Evolutionary conservation across 2,888 invertebrate genomes (phyloP), one percentile per base, ranked within the genome.

Genomic region (Mesorhabditis belari): DNA sequence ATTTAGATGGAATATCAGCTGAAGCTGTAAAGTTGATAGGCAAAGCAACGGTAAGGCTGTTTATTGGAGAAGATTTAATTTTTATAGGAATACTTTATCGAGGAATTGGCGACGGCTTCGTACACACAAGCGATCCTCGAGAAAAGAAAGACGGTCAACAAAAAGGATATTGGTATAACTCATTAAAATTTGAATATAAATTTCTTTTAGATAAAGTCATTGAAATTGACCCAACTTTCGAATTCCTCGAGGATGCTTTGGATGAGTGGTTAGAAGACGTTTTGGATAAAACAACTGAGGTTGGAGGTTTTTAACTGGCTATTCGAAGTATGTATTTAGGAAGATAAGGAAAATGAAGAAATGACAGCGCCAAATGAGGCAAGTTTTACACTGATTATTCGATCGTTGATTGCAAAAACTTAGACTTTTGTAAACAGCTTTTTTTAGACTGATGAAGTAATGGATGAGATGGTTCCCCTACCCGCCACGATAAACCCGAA

Each of bases 161-260:
- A 63, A 5, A 72, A 70, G 55, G 76, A 77, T 63, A 66, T 76
- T 58, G 71, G 75, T 76, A 9, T 53, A 55, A 27, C 50, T 49
- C 44, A 17, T 23, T 29, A 28, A 23, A 17, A 24, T 28, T 24
- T n/a, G 19, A 21, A 26, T n/a, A 5, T 12, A 24, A 23, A 24
- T 50, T 29, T 24, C 52, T 63, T 74, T 57, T 61, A 76, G 76
- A 74, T 25, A 66, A 66, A 24, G 69, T 66, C 3, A 73, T 76
- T 54, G 64, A 70, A 28, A 61, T 65, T 25, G 62, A 60, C 23
- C 66, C 70, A 66, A 57, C 65, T 4, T 77, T 76, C 61, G 68
- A 68, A n/a, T 71, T 76, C 55, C 65, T 77, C 12, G 75, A 77
- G 58, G 76, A 75, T 50, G 70, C 74, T 12, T 56, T 77, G 17